A percentile compares a stretch with the other conserved stretches of the same genome.
Evolutionary conservation across 2,888 invertebrate species (phyloP).

Genomic region (Sphaeridia pumilis): DNA sequence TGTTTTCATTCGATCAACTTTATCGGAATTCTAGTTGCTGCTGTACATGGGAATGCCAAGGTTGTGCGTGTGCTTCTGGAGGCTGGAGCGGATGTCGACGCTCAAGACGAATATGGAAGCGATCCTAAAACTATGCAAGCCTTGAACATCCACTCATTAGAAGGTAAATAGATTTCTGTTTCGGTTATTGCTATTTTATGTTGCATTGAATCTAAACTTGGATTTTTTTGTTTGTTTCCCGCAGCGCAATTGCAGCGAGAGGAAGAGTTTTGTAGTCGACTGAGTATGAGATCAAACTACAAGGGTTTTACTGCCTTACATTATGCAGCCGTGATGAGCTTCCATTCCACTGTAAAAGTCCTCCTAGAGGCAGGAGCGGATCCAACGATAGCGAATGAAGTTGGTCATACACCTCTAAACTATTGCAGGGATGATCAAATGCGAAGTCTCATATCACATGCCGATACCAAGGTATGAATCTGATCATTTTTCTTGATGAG

Average conservation of each 20-base stretch:
- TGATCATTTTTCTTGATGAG: not conserved
- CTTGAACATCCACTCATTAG: slow-evolving; percentile 58
- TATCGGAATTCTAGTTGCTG: slow-evolving; percentile 57
- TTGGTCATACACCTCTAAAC: slow-evolving; percentile 60
- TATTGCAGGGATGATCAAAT: slow-evolving; percentile 58
- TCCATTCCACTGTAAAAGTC: slow-evolving; percentile 49
- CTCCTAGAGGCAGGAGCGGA: slow-evolving; percentile 63
- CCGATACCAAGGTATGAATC: slow-evolving; percentile 36
- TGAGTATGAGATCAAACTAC: slow-evolving; percentile 57
- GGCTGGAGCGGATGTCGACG: slow-evolving; percentile 68
- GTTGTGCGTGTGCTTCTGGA: slow-evolving; percentile 51
- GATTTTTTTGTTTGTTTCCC: slow-evolving; percentile 16
- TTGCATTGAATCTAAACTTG: slow-evolving; percentile 2
- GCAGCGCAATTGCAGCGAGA: slow-evolving; percentile 50
- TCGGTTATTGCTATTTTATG: slow-evolving; percentile 1
- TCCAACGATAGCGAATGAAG: slow-evolving; percentile 61
- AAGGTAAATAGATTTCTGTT: slow-evolving; percentile 45
- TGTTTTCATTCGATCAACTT: not conserved
- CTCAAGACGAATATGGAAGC: slow-evolving; percentile 62
- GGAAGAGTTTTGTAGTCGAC: slow-evolving; percentile 63
- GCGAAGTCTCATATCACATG: slow-evolving; percentile 50
- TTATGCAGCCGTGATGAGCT: slow-evolving; percentile 71
- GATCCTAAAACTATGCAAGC: slow-evolving; percentile 53
- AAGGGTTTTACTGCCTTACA: slow-evolving; percentile 77
- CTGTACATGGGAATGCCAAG: slow-evolving; percentile 58